Evolutionary conservation across 2,888 invertebrate genomes (phyloP).

Genomic region (Chymomyza caudatula): DNA sequence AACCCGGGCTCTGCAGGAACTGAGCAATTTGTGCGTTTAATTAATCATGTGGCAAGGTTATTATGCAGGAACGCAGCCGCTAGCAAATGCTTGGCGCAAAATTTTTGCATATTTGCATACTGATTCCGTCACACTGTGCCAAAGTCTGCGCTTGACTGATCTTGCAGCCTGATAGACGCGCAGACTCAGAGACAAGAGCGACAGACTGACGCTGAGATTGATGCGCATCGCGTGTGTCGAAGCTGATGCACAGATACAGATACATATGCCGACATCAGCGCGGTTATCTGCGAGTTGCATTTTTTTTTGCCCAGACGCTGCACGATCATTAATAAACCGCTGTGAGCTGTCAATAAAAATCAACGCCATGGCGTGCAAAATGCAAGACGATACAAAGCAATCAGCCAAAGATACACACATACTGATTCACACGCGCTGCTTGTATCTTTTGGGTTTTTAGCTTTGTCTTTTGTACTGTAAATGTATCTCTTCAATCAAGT

Average conservation of each 20-base stretch:
- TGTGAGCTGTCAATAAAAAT: conserved; percentile 76
- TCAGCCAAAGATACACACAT: conserved; percentile 1
- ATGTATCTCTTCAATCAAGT: conserved; percentile 6
- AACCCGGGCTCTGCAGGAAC: background rate
- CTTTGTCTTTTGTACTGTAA: background rate
- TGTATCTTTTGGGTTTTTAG: background rate
- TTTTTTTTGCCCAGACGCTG: conserved; percentile 39
- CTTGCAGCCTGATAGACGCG: conserved; percentile 29
- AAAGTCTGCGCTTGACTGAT: conserved; percentile 44
- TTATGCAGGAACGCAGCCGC: conserved; percentile 4
- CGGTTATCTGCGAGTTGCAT: background rate
- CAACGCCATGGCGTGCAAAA: conserved; percentile 50
- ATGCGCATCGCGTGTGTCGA: conserved; percentile 18
- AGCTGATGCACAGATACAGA: conserved; percentile 2
- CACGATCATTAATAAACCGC: conserved; percentile 76
- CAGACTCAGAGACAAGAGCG: conserved; percentile 55
- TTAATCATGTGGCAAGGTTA: conserved; percentile 53
- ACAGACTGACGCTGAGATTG: conserved; percentile 49
- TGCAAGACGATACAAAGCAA: conserved; percentile 6
- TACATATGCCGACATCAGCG: background rate
- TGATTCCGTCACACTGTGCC: conserved; percentile 13
- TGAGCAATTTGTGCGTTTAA: conserved; percentile 55
- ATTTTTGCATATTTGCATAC: conserved; percentile 35
- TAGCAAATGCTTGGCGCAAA: background rate
- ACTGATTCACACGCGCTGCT: background rate